phyloP scores from a whole-genome alignment of 2,888 invertebrate species.

The Drosophila differens region DNA sequence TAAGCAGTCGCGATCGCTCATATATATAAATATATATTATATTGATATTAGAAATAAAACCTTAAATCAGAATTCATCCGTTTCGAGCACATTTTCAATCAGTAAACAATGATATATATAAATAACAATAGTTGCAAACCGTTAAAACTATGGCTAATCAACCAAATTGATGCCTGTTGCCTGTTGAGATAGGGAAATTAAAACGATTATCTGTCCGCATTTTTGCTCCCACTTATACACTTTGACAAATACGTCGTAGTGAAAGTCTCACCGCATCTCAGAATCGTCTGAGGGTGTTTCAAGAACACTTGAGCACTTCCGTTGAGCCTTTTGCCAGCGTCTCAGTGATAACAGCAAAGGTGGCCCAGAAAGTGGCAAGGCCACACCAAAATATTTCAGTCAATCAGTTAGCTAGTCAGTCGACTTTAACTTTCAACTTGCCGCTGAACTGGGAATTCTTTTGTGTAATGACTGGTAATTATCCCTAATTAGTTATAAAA shows the following conservation, averaged over 20 bases:
- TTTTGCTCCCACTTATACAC: not conserved
- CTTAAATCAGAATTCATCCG: not conserved
- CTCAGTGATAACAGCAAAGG: not conserved
- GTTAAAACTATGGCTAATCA: not conserved
- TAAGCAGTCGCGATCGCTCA: not conserved
- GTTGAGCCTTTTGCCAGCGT: not conserved
- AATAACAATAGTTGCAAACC: not conserved
- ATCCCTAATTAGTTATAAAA: slow-evolving; percentile 53
- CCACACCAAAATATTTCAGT: slow-evolving; percentile 11
- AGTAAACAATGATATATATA: not conserved
- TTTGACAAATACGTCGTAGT: not conserved
- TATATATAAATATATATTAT: not conserved
- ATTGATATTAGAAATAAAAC: not conserved
- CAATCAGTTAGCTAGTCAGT: slow-evolving; percentile 9
- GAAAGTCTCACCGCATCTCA: not conserved
- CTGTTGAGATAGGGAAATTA: not conserved
- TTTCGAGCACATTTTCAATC: not conserved
- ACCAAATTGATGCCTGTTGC: not conserved
- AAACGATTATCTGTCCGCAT: not conserved
- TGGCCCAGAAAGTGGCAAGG: not conserved
- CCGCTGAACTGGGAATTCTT: slow-evolving; percentile 18
- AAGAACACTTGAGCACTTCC: not conserved
- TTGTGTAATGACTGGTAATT: slow-evolving; percentile 47
- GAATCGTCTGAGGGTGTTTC: not conserved
- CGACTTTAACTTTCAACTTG: slow-evolving; percentile 9